Evolutionary conservation across 37 sponge, comb jelly and placozoan species (phyloP), one percentile per base, ranked within the genome.

Genomic region (Theonella swinhoei): DNA sequence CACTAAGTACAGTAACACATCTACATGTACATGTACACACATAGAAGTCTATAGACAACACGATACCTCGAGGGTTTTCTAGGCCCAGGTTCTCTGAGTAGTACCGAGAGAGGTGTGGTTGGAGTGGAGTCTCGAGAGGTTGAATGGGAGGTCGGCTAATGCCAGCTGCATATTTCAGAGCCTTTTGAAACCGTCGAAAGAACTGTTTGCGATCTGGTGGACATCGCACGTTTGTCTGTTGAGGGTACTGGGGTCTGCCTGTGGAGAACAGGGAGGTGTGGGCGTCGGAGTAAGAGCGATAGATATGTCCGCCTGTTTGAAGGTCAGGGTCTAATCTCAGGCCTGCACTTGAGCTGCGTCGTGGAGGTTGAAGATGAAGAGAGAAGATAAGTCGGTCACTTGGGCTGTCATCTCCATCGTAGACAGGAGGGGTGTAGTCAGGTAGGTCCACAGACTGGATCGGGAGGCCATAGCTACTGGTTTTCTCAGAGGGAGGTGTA

Each of bases 191-290:
- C 26, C 64, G 29, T 0, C 84, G 73, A 62, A 82, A 89, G 64
- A 89, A 89, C 74, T 83, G 72, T 61, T 89, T 89, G 0, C 89
- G 33, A 4, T 89, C 89, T 0, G 84, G 84, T 19, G 84, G 79
- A 31, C 89, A 89, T 71, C 23, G 24, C 20, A 64, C 42, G 26
- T 32, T 25, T 26, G 26, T 30, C 29, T 29, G 29, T 19, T 42
- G 26, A 14, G 43, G 54, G 7, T 47, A 14, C 54, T 14, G 14
- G 11, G 54, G 54, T 7, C 36, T 22, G 30, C 35, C 70, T 29
- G 4, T 64, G 54, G 54, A 14, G 54, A 47, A 54, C 28, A 8
- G 11, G 7, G 54, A 47, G 11, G 54, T 47, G 70, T 80, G 81
- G 2, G 81, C 81, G 66, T 80, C 84, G 65, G 76, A 74, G 26